A percentile compares a stretch with the other conserved stretches of the same genome.
Conservation (phyloP, 2,888 invertebrate species). For the Eumacrocentrus americanus region DNA sequence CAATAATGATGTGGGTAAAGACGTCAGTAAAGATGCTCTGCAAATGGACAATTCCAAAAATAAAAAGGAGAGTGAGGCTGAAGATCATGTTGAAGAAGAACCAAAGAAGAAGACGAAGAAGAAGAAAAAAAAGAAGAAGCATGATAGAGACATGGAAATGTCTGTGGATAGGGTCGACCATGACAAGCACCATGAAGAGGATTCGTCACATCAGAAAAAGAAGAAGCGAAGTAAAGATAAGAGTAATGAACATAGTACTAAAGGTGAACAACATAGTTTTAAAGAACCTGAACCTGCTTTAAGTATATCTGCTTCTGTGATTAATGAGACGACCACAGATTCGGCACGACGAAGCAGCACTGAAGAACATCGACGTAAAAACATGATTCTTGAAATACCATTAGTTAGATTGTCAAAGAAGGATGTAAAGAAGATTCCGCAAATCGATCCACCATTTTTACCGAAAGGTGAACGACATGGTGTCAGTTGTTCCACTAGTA, state of each 20-base stretch:
- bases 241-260: neutral
- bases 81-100: neutral
- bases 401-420: conserved; percentile 11
- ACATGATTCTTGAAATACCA: neutral
- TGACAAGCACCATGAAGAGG: neutral
- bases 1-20: neutral
- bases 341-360: neutral
- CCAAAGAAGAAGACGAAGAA: neutral
- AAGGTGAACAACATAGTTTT: neutral
- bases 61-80: neutral
- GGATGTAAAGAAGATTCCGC: conserved; percentile 33
- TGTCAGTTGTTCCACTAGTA: conserved; percentile 23
- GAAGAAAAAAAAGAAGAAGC: neutral
- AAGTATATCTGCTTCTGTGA: too few relatives aligned
- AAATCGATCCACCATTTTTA: conserved; percentile 42
- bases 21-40: too few relatives aligned
- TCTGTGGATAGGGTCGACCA: too few relatives aligned
- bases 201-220: neutral
- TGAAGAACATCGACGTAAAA: neutral
- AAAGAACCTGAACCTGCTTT: too few relatives aligned
- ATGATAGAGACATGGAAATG: too few relatives aligned
- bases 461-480: conserved; percentile 31
- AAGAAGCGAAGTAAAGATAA: neutral
- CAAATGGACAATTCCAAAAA: too few relatives aligned
- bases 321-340: too few relatives aligned